Evolutionary conservation across 1,140 invertebrate genomes (phyloP).

Genomic region (Psix sp.): DNA sequence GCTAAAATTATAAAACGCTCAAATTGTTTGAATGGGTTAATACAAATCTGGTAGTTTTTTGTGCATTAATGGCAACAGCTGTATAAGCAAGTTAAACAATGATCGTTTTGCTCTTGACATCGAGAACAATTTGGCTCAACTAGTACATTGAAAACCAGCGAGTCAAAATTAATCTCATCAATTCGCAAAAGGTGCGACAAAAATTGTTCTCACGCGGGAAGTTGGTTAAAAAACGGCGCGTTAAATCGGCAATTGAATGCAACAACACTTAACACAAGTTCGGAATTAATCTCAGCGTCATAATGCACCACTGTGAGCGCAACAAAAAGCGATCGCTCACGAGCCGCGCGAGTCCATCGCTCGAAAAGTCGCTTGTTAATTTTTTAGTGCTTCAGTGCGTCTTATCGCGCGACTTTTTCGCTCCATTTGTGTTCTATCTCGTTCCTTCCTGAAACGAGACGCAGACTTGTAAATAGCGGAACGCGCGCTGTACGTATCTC

Average conservation of each 20-base stretch:
- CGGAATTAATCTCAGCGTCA: slow-evolving; percentile 37
- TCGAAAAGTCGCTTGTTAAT: slow-evolving; percentile 45
- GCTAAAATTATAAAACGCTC: too few relatives aligned
- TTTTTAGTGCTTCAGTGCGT: slow-evolving; percentile 62
- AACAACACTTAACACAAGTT: slow-evolving; percentile 43
- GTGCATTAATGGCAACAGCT: not conserved
- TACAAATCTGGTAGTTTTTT: not conserved
- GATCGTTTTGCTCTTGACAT: slow-evolving; percentile 17
- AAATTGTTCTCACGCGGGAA: slow-evolving; percentile 40
- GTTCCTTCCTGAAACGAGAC: slow-evolving; percentile 12
- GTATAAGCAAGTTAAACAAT: slow-evolving; percentile 17
- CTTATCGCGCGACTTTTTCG: slow-evolving; percentile 54
- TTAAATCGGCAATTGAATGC: slow-evolving; percentile 41
- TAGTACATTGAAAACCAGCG: slow-evolving; percentile 28
- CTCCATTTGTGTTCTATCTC: slow-evolving; percentile 1
- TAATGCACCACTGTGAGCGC: slow-evolving; percentile 17
- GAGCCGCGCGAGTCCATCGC: not conserved
- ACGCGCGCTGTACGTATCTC: slow-evolving; percentile 65
- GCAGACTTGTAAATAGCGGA: slow-evolving; percentile 65
- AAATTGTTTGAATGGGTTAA: too few relatives aligned
- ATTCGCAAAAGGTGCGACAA: slow-evolving; percentile 27
- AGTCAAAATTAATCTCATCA: slow-evolving; percentile 27
- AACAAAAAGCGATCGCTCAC: not conserved
- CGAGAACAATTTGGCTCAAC: not conserved
- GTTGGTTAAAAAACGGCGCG: slow-evolving; percentile 18